A percentile compares a stretch with the other conserved stretches of the same genome.
These are phyloP conservation scores for Piscicola geometra DNA, from an alignment of 2,888 invertebrate genomes.

Conservation along the genomic window DNA sequence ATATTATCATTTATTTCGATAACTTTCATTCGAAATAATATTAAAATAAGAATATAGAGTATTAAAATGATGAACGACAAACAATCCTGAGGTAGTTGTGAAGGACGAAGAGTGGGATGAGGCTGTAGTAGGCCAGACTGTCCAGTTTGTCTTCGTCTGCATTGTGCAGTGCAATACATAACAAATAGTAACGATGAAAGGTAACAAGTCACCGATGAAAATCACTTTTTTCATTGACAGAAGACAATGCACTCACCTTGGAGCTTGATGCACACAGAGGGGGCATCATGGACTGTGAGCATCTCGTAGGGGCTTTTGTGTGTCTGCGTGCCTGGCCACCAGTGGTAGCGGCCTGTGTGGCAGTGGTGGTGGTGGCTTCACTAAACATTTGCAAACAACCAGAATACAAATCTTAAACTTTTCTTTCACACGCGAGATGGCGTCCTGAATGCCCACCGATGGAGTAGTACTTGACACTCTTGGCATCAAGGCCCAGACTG, in stretches of 20 bases:
- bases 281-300: conserved; percentile 30
- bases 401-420: background rate
- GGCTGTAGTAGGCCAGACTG: conserved; percentile 50
- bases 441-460: conserved; percentile 41
- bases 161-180: too few species aligned
- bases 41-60: background rate
- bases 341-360: conserved; percentile 45
- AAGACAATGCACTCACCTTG: too few species aligned
- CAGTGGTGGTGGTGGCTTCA: background rate
- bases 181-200: too few species aligned
- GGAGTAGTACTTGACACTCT: conserved; percentile 46
- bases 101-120: conserved; percentile 49
- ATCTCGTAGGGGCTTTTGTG: conserved; percentile 47
- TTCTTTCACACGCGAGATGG: background rate
- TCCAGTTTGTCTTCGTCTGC: conserved; percentile 46
- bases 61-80: conserved; percentile 39
- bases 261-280: too few species aligned
- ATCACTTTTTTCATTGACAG: too few species aligned
- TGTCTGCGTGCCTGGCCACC: conserved; percentile 46
- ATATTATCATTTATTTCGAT: too few species aligned
- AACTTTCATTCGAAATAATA: too few species aligned
- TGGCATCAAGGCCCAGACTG: conserved; percentile 47
- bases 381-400: background rate
- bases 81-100: conserved; percentile 53
- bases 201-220: too few species aligned